Percentiles rank a stretch among this genome's conserved stretches.
Evolutionary conservation across 2,888 invertebrate genomes (phyloP).

Genomic region (Nymphalis urticae): DNA sequence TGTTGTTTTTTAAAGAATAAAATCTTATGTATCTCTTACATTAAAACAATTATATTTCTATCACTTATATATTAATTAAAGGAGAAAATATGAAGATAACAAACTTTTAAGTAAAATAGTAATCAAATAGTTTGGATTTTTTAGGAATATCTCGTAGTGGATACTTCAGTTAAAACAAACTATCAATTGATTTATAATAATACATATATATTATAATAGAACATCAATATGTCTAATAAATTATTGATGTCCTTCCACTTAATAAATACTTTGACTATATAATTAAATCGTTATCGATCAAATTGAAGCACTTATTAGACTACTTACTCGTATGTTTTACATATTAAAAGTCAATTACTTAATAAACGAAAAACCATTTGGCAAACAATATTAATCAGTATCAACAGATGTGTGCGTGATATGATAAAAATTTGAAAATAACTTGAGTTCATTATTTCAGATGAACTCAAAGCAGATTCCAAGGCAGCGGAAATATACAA

Average conservation of each 20-base stretch:
- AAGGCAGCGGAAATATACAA: constrained; percentile 22
- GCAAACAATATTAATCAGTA: background rate
- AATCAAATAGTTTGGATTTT: too few species aligned
- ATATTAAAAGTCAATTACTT: background rate
- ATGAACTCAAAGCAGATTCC: background rate
- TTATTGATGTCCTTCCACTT: constrained; percentile 10
- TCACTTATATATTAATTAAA: background rate
- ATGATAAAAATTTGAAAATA: background rate
- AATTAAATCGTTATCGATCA: constrained; percentile 10
- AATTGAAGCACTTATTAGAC: background rate
- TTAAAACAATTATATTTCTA: background rate
- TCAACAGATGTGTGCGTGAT: background rate
- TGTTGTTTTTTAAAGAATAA: background rate
- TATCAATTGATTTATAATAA: too few species aligned
- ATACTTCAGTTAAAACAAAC: too few species aligned
- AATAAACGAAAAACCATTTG: background rate
- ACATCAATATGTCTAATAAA: background rate
- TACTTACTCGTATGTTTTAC: background rate
- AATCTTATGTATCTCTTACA: background rate
- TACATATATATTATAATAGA: too few species aligned
- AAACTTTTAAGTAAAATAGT: too few species aligned
- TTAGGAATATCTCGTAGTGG: too few species aligned
- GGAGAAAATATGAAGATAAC: background rate
- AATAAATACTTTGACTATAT: constrained; percentile 7
- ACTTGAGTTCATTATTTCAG: background rate